A percentile compares a stretch with the other conserved stretches of the same genome.
Evolutionary conservation across 2,797 vertebrate genomes (phyloP).

Genomic region (Protonibea diacanthus): DNA sequence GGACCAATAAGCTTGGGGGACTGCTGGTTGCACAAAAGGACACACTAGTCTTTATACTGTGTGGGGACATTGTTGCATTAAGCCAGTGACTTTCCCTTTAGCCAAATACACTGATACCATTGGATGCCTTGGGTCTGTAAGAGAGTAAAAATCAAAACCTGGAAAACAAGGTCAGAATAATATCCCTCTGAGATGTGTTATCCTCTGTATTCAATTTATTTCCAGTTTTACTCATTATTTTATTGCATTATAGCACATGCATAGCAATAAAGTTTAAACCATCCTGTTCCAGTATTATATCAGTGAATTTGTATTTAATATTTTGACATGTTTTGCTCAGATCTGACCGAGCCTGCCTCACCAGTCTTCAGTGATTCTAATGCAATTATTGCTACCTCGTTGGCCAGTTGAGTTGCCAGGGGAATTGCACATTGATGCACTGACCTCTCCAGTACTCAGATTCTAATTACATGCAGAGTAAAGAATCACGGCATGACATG

Average conservation of each 20-base stretch:
- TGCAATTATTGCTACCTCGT: conserved; percentile 72
- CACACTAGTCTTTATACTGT: conserved; percentile 1
- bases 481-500: conserved; percentile 27
- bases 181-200: not conserved
- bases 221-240: not conserved
- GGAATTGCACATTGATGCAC: conserved; percentile 49
- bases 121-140: conserved; percentile 1
- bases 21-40: conserved; percentile 10
- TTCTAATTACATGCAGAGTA: conserved; percentile 52
- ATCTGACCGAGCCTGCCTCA: conserved; percentile 47
- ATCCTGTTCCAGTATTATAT: not conserved
- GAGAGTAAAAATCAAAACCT: not conserved
- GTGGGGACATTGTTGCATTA: conserved; percentile 7
- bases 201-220: not conserved
- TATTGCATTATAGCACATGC: rapidly evolving
- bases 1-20: conserved; percentile 5
- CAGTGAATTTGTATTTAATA: not conserved
- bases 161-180: conserved; percentile 21
- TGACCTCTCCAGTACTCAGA: conserved; percentile 56
- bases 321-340: conserved; percentile 32
- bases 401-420: conserved; percentile 67
- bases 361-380: conserved; percentile 63
- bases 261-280: not conserved
- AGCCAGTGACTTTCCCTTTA: conserved; percentile 28
- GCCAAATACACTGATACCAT: conserved; percentile 14